These are phyloP conservation scores for Meandrusa payeni DNA, from an alignment of 2,888 invertebrate genomes.

Conservation along the genomic window DNA sequence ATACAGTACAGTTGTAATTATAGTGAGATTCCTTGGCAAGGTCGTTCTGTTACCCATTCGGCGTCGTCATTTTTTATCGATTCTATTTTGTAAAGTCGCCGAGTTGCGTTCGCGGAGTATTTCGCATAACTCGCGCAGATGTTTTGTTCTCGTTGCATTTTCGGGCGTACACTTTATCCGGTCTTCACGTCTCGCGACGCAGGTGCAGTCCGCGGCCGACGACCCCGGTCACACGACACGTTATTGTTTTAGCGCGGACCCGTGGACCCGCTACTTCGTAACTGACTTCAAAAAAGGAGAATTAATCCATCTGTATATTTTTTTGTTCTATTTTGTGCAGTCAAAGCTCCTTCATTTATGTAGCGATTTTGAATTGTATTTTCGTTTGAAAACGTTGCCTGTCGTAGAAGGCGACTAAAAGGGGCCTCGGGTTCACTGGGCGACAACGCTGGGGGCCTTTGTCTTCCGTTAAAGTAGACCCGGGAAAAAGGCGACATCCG, in stretches of 20 bases:
- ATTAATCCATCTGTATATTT: too few relatives aligned
- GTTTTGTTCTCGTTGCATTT: constrained; percentile 59
- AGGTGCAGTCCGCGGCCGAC: constrained; percentile 68
- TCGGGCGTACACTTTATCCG: constrained; percentile 46
- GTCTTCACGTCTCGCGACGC: constrained; percentile 40
- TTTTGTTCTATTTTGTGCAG: too few relatives aligned
- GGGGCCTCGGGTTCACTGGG: too few relatives aligned
- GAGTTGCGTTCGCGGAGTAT: constrained; percentile 26
- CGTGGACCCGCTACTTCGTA: background rate
- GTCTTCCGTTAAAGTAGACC: too few relatives aligned
- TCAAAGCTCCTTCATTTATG: too few relatives aligned
- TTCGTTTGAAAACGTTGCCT: constrained; percentile 4
- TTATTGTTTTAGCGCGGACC: constrained; percentile 6
- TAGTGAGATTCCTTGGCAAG: constrained; percentile 13
- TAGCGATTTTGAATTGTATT: background rate
- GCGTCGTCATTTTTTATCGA: background rate
- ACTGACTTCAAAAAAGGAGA: too few relatives aligned
- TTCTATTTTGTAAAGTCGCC: constrained; percentile 9
- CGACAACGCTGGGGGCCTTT: too few relatives aligned
- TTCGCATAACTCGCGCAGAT: constrained; percentile 46
- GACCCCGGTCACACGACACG: constrained; percentile 49
- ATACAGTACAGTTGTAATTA: constrained; percentile 6
- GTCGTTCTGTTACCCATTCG: constrained; percentile 4
- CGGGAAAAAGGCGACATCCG: too few relatives aligned
- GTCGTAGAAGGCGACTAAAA: too few relatives aligned